These are phyloP conservation scores for Notothenia coriiceps DNA, from an alignment of 2,113 vertebrate species.

Conservation along the genomic window DNA sequence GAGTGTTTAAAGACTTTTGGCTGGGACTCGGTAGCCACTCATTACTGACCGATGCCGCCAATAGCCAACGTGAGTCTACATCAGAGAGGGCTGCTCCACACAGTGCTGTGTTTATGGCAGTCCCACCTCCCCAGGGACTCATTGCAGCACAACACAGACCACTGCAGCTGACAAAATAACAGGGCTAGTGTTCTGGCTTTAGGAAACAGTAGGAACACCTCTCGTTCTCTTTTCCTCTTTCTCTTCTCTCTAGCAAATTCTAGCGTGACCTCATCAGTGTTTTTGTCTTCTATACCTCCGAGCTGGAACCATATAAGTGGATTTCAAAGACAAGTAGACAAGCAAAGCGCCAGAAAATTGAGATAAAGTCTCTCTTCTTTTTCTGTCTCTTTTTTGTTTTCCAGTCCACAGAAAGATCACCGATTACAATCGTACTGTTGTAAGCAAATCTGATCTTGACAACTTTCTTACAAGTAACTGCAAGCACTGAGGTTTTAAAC, in stretches of 20 bases:
- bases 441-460: conserved; percentile 59
- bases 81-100: conserved; percentile 53
- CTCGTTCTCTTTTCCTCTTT: conserved; percentile 22
- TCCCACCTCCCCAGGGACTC: conserved; percentile 60
- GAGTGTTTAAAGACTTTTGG: conserved; percentile 50
- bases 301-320: conserved; percentile 46
- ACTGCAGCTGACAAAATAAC: conserved; percentile 69
- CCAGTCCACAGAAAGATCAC: conserved; percentile 42
- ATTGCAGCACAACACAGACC: conserved; percentile 65
- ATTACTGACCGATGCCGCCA: conserved; percentile 60
- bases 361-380: conserved; percentile 42
- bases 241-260: conserved; percentile 33
- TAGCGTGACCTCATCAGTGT: conserved; percentile 41
- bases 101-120: conserved; percentile 57
- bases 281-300: conserved; percentile 47
- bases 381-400: conserved; percentile 10
- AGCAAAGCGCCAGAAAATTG: conserved; percentile 51
- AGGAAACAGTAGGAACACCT: conserved; percentile 56
- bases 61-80: conserved; percentile 49
- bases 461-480: conserved; percentile 45
- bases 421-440: conserved; percentile 42
- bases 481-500: conserved; percentile 41
- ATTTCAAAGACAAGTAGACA: conserved; percentile 52
- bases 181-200: conserved; percentile 57
- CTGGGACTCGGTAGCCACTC: conserved; percentile 34